Percentiles rank a stretch among this genome's conserved stretches.
phyloP scores from a whole-genome alignment of 2,797 vertebrate genomes.

The Lophius americanus region DNA sequence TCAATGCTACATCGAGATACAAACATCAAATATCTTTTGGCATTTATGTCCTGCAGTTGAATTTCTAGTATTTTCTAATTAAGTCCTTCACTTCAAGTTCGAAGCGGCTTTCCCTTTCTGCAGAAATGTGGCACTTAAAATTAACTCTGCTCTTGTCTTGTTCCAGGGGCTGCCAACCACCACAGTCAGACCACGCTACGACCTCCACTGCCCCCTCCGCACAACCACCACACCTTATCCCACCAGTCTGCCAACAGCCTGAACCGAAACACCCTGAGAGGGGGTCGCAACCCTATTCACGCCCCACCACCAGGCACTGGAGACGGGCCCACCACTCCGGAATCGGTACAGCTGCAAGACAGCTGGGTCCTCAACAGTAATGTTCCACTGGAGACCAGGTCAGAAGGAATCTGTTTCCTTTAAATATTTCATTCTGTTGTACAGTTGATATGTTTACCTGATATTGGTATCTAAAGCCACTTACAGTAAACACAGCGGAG shows the following conservation, averaged over 20 bases:
- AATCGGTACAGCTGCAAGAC: conserved; percentile 96
- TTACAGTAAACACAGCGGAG: conserved; percentile 30
- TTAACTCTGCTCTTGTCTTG: conserved; percentile 26
- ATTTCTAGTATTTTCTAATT: conserved; percentile 17
- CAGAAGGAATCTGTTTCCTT: conserved; percentile 26
- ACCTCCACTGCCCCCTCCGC: conserved; percentile 94
- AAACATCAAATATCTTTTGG: conserved; percentile 28
- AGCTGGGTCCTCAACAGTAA: conserved; percentile 98
- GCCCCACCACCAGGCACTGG: conserved; percentile 88
- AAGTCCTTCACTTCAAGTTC: conserved; percentile 13
- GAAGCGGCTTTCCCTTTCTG: conserved; percentile 18
- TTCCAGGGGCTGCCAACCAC: conserved; percentile 93
- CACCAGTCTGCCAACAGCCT: conserved; percentile 98
- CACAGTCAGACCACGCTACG: conserved; percentile 96
- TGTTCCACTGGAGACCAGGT: conserved; percentile 96
- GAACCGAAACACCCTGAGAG: conserved; percentile 95
- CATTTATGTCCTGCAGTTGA: conserved; percentile 9
- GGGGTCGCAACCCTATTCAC: conserved; percentile 93
- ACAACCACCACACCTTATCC: conserved; percentile 95
- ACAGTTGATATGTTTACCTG: conserved; percentile 20
- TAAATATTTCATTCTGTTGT: conserved; percentile 13
- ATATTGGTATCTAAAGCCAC: conserved; percentile 20
- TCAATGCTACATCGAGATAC: conserved; percentile 21
- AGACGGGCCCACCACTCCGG: conserved; percentile 94
- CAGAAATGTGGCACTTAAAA: conserved; percentile 2